Base-by-base conservation (phyloP, 23 tunicate species). In the Ascidia mentula region DNA sequence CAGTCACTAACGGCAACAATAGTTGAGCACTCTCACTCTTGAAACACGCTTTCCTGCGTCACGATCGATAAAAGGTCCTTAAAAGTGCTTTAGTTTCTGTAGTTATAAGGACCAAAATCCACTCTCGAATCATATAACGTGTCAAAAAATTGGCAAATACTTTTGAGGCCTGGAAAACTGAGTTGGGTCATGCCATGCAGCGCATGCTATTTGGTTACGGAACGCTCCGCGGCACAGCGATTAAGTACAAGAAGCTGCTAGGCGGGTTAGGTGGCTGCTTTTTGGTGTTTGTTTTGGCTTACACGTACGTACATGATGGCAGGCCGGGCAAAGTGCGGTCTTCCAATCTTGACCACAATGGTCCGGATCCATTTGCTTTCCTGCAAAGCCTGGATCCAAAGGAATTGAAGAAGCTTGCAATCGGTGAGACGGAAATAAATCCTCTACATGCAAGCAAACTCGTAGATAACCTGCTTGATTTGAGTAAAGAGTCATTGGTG, bases 301-400 rank as follows among this genome's bases (percentile, higher is more conserved):
- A 73, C 46, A 36, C 90, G 32, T 79, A 79, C 65, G 31, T 70
- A 24, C 61, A 59, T 40, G 84, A 86, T 28, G 90, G 90, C 22
- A 37, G 90, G 34, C 61, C 75, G 5, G 90, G 90, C 34, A 86
- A 79, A 59, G 80, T 86, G 8, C 46, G 40, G n/a, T 53, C 84
- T 22, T 15, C 81, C 6, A 72, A 70, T 40, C 73, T 86, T 4
- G 90, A 86, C 59, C 79, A 86, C 79, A 82, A 86, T 34, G 90
- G 90, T 0, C 84, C 84, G 9, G 84, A 79, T 53, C 61, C 79
- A 18, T 53, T 85, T 32, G 89, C 81, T 1, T 77, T 77, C 46
- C 60, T 74, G 40, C 74, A 40, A 5, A 78, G 31, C 13, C 73
- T 40, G 31, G 61, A 79, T 38, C 69, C 28, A 22, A 37, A 77